Base-by-base conservation (phyloP, 1,140 invertebrate genomes). In the Tetragonula clypearis region DNA sequence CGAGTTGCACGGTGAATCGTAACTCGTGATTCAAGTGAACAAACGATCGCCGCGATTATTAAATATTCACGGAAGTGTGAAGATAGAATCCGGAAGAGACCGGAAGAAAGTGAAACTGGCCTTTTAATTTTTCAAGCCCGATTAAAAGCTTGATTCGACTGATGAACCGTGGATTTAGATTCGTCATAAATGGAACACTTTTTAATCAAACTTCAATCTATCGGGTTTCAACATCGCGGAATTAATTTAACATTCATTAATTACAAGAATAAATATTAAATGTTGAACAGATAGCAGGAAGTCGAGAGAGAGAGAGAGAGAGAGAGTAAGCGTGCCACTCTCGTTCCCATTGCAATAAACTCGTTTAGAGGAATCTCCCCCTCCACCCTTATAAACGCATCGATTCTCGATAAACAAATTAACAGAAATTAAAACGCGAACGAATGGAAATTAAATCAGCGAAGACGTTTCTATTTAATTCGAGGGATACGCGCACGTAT, bases 391-490 rank as follows among this genome's bases (percentile, higher is more conserved):
- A 76, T 76, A 35, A 76, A 75, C 21, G 66, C 78, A 71, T 56
- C 78, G 66, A 58, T 78, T 78, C 26, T 65, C 76, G 76, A 78
- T 78, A 66, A 60, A 78, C 60, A 78, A 66, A 78, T 78, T 77
- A 65, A 78, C 65, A n/a, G 53, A 41, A 79, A 69, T 79, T 69
- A 79, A 62, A 65, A 23, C 19, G 71, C 55, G 49, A 55, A 75
- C 58, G 17, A 65, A 53, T 75, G 60, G 41, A 75, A 75, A 82
- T 80, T 55, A 74, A 62, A 74, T 80, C 35, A 65, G n/a, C 21
- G 8, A 72, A 71, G 23, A 65, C 30, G 56, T 58, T 71, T 60
- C 30, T 56, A 77, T 77, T 77, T 60, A 77, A 77, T 62, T 60
- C 35, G 75, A 23, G 21, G 35, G 17, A 35, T 60, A 62, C 17